Conservation (phyloP, 2,113 vertebrate genomes). For the Spermophilus dauricus region DNA sequence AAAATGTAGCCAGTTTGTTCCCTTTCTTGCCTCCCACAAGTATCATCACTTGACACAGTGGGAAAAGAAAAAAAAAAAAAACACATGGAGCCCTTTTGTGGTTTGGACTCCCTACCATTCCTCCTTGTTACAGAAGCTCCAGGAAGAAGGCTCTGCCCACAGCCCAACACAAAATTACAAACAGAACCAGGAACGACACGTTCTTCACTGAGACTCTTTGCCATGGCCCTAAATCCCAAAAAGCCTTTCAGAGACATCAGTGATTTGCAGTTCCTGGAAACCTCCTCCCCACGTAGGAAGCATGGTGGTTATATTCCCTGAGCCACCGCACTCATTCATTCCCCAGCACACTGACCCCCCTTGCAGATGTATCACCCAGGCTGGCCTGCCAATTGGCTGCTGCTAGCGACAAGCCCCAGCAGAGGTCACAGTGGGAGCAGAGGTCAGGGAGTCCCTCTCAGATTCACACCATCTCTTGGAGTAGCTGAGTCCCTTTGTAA, state of each 20-base stretch:
- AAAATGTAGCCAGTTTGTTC: background rate
- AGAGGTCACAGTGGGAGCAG: background rate
- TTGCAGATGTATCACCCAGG: too few relatives aligned
- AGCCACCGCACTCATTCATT: background rate
- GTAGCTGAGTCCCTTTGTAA: background rate
- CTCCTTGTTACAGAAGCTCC: background rate
- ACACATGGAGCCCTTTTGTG: background rate
- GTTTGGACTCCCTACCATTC: background rate
- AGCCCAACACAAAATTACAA: background rate
- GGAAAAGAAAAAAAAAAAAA: too few relatives aligned
- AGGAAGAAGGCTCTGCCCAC: background rate
- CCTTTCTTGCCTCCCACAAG: background rate
- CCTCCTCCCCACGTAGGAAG: background rate
- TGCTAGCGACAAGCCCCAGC: background rate
- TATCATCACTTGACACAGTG: conserved; percentile 22
- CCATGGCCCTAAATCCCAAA: accelerated
- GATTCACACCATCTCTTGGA: background rate
- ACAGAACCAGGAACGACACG: background rate
- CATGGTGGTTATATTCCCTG: background rate
- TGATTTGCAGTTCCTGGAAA: background rate
- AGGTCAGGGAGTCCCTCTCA: background rate
- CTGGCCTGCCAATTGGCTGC: background rate
- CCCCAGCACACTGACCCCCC: background rate
- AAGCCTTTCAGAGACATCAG: background rate
- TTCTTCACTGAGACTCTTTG: background rate